A percentile compares a stretch with the other conserved stretches of the same genome.
These are phyloP conservation scores for Sialia sialis DNA, from an alignment of 2,113 vertebrate genomes.

Conservation along the genomic window DNA sequence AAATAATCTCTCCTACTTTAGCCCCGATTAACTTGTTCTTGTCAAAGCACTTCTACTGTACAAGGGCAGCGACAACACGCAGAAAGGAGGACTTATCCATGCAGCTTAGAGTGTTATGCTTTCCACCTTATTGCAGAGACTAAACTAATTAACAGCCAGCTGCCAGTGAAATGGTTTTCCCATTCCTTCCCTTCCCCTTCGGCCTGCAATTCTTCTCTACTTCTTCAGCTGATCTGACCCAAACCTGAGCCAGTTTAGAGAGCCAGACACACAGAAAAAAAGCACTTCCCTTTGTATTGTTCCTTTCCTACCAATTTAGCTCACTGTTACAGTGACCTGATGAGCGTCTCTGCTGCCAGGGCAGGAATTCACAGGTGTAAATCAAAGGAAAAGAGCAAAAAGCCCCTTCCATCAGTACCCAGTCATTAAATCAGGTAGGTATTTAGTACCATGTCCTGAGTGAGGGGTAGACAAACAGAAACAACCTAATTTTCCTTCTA, in stretches of 20 bases:
- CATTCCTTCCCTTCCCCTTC: neutral
- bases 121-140: neutral
- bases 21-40: neutral
- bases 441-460: neutral
- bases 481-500: neutral
- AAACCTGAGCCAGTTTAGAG: neutral
- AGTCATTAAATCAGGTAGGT: neutral
- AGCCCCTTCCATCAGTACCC: neutral
- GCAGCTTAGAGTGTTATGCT: neutral
- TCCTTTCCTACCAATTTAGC: neutral
- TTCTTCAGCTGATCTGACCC: neutral
- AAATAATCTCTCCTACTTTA: neutral
- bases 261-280: neutral
- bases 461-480: neutral
- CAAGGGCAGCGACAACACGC: neutral
- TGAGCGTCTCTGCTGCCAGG: neutral
- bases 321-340: neutral
- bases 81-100: neutral
- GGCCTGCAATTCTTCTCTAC: neutral
- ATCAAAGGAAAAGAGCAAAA: neutral
- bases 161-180: neutral
- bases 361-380: neutral
- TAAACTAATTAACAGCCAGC: neutral
- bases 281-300: accelerated
- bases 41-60: neutral